Evolutionary conservation across 1,140 invertebrate species (phyloP).

Genomic region (Trichoplusia ni): DNA sequence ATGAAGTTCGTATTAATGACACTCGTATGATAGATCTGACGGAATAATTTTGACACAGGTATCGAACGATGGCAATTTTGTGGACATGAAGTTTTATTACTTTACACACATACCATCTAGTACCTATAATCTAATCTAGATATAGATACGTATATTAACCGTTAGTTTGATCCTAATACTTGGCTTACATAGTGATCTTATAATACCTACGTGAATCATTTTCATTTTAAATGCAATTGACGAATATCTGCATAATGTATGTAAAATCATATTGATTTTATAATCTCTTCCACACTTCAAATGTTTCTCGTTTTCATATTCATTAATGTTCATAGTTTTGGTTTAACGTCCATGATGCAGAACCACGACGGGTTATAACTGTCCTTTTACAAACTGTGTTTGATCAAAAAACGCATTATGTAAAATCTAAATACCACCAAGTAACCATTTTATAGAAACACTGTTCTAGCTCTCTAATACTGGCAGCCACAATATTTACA

Average conservation of each 20-base stretch:
- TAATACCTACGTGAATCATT: constrained; percentile 14
- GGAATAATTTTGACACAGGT: constrained; percentile 34
- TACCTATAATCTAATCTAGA: constrained; percentile 38
- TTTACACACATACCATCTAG: constrained; percentile 23
- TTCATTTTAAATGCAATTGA: constrained; percentile 34
- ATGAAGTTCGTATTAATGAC: constrained; percentile 21
- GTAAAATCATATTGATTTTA: constrained; percentile 12
- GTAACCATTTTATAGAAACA: not conserved
- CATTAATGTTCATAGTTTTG: too few relatives aligned
- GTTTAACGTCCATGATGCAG: too few relatives aligned
- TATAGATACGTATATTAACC: constrained; percentile 32
- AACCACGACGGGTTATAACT: too few relatives aligned
- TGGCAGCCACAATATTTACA: constrained; percentile 18
- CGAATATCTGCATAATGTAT: constrained; percentile 26
- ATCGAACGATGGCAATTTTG: constrained; percentile 9
- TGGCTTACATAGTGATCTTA: constrained; percentile 40
- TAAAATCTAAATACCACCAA: constrained; percentile 6
- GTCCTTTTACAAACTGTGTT: not conserved
- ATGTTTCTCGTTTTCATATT: constrained; percentile 8
- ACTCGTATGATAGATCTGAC: constrained; percentile 35
- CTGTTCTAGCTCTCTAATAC: constrained; percentile 18
- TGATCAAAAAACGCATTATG: not conserved
- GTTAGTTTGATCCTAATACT: constrained; percentile 23
- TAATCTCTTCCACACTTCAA: not conserved
- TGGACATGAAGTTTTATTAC: constrained; percentile 20